Base-by-base conservation (phyloP, 2,888 invertebrate genomes). In the Eupithecia dodoneata region DNA sequence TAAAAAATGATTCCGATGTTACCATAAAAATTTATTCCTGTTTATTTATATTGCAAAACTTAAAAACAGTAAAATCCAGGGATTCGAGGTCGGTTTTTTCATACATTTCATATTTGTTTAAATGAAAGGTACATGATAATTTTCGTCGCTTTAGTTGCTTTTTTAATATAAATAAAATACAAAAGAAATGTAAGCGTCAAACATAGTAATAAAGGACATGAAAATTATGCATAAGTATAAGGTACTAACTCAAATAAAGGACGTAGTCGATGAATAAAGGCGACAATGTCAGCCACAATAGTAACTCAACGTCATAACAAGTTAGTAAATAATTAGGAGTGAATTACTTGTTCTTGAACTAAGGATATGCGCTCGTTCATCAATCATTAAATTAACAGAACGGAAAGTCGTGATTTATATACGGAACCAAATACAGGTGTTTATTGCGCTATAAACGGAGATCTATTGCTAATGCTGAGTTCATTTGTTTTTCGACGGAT, bases 381-480 rank as follows among this genome's bases (percentile, higher is more conserved):
- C 72, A 74, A 75, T 79, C 66, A 71, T 42, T 71, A 66, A 73
- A 79, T 79, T 72, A 79, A 72, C 63, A 30, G 67, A 75, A 75
- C 65, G 52, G 72, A 74, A 75, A 76, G 76, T 67, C 44, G 44
- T 78, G 72, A 77, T 79, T 79, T 74, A 81, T 78, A 49, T 77
- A 75, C 81, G 80, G 81, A 79, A 81, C 76, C 73, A 78, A 79
- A 79, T 76, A 73, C 71, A 80, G 76, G 80, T 76, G 80, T 81
- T 82, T 82, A 81, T 82, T 79, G 80, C 76, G 67, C 81, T 74
- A 80, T 82, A 79, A 82, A 80, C 71, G 67, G 78, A 75, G 80
- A 79, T 77, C 63, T 70, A 78, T 78, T 71, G 65, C 72, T 59
- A 70, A 79, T 77, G 76, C 73, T 71, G 72, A 75, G 76, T 79